Base-by-base conservation (phyloP, 2,888 invertebrate species). In the Trachelus tabidus region DNA sequence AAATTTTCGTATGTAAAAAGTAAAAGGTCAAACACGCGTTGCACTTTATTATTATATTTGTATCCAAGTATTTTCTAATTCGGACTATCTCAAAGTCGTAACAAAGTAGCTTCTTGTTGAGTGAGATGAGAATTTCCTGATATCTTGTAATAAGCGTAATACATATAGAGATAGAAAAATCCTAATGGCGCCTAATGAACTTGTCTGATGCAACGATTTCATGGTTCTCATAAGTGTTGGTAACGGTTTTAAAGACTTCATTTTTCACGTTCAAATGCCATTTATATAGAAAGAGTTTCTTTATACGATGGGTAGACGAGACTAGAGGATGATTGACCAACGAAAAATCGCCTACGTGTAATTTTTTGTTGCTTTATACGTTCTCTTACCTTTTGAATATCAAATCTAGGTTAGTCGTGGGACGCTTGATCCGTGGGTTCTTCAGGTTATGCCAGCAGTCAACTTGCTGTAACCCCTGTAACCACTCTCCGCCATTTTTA, bases 361-460 rank as follows among this genome's bases (percentile, higher is more conserved):
- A 81, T 82, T 84, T 82, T 79, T 79, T 75, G 80, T 80, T 78
- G 79, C 79, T 82, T 82, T 78, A 73, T 75, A 75, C 73, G 73
- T 78, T 37, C 34, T 75, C 77, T 78, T 81, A 77, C 80, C 83
- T 84, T 85, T 85, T 82, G 82, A 84, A 85, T 84, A 83, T 81
- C 82, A 81, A 84, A 84, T 82, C 82, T 81, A 75, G 77, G 76
- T 80, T 78, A 75, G 34, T 68, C 78, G 78, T 78, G 78, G 73
- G 75, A 75, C 74, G 76, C 73, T 79, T 80, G 76, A 77, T 79
- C 76, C 79, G 76, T 73, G 75, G 77, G 79, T 71, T 56, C 56
- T 56, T 56, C 56, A 56, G 23, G 56, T 23, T 56, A 9, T 23
- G 56, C 56, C 23, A 23, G 23, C 23, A 56, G 23, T 56, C 23